phyloP scores from a whole-genome alignment of 2,797 vertebrate species.

The Choloepus didactylus region DNA sequence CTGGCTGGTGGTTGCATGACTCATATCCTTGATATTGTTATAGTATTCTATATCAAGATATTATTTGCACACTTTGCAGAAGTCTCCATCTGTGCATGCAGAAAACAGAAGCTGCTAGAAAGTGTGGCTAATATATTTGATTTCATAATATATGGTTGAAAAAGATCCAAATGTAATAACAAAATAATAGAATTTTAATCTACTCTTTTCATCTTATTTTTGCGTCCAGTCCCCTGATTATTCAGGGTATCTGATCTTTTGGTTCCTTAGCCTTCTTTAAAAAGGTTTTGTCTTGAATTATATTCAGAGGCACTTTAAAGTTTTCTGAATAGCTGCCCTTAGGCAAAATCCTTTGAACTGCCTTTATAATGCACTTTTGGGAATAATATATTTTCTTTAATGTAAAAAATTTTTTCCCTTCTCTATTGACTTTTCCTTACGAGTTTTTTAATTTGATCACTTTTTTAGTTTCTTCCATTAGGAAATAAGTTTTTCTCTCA shows the following conservation, averaged over 20 bases:
- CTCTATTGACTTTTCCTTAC: not conserved
- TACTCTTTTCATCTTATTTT: not conserved
- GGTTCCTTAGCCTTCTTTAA: slow-evolving; percentile 6
- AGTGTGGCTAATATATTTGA: not conserved
- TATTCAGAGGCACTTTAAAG: not conserved
- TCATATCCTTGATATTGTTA: not conserved
- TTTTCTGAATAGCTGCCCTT: not conserved
- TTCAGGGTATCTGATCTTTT: not conserved
- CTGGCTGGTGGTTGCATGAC: not conserved
- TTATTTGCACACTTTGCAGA: not conserved
- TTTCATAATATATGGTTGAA: not conserved
- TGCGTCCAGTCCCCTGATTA: not conserved
- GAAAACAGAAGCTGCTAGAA: not conserved
- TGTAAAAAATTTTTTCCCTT: not conserved
- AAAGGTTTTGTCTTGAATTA: slow-evolving; percentile 47
- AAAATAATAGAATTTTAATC: not conserved
- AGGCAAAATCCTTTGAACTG: not conserved
- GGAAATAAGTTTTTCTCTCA: not conserved
- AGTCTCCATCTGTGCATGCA: not conserved
- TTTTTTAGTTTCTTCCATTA: not conserved
- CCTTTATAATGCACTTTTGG: not conserved
- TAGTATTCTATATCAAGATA: not conserved
- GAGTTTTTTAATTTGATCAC: slow-evolving; percentile 23
- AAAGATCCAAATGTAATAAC: not conserved
- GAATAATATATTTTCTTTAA: not conserved